phyloP scores from a whole-genome alignment of 2,888 invertebrate genomes.

The Linyphia triangularis region DNA sequence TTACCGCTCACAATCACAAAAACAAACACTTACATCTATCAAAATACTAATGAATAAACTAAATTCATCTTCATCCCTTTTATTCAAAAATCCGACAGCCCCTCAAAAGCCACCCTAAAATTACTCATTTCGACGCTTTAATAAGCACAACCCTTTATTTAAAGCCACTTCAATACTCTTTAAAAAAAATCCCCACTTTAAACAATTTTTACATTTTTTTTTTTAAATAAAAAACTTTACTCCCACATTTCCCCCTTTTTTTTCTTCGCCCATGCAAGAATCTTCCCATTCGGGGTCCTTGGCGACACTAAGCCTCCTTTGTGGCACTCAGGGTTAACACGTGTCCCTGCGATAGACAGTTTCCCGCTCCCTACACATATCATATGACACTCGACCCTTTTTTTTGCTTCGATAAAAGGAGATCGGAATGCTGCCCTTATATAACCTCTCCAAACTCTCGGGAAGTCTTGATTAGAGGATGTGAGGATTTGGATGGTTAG shows the following conservation, averaged over 20 bases:
- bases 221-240: neutral
- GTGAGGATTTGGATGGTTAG: neutral
- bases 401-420: slow-evolving; percentile 32
- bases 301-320: slow-evolving; percentile 55
- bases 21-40: no score
- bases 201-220: no score
- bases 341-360: slow-evolving; percentile 46
- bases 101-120: no score
- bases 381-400: slow-evolving; percentile 47
- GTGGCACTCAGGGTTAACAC: slow-evolving; percentile 63
- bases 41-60: no score
- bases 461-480: neutral
- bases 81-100: no score
- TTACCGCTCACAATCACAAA: no score
- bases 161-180: neutral
- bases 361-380: slow-evolving; percentile 40
- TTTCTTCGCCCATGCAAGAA: neutral
- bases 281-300: neutral
- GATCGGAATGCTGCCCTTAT: slow-evolving; percentile 57
- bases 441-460: neutral
- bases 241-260: neutral
- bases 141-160: no score
- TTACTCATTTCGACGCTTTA: no score
- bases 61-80: no score
- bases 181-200: neutral